Conservation (phyloP, 2,888 invertebrate genomes). For the Rhorus exstirpatorius region DNA sequence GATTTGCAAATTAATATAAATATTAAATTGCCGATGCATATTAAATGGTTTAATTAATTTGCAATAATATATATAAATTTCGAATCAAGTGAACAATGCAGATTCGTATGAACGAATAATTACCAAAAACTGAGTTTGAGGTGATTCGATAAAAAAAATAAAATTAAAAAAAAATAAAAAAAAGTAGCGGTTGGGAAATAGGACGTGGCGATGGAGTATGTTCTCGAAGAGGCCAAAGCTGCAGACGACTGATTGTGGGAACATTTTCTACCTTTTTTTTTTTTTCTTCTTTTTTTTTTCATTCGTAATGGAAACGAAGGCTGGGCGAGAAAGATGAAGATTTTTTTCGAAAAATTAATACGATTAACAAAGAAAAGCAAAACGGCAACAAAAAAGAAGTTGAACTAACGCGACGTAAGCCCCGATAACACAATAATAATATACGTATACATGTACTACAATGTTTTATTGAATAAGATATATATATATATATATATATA, state of each 20-base stretch:
- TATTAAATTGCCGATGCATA: too few relatives aligned
- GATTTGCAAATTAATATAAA: too few relatives aligned
- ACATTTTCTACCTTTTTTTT: slow-evolving; percentile 38
- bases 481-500: too few relatives aligned
- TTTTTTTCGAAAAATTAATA: slow-evolving; percentile 30
- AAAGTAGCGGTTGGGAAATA: background rate
- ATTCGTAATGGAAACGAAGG: slow-evolving; percentile 27
- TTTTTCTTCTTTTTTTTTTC: slow-evolving; percentile 27
- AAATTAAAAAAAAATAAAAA: slow-evolving; percentile 22
- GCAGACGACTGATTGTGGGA: slow-evolving; percentile 48
- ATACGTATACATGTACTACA: slow-evolving; percentile 47
- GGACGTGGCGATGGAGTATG: slow-evolving; percentile 48
- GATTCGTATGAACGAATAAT: slow-evolving; percentile 48
- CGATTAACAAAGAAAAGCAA: slow-evolving; percentile 11
- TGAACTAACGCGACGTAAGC: slow-evolving; percentile 49
- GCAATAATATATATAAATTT: slow-evolving; percentile 50
- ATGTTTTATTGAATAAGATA: slow-evolving; percentile 49
- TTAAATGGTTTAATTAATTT: too few relatives aligned
- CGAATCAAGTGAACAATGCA: slow-evolving; percentile 49
- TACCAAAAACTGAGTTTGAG: too few relatives aligned
- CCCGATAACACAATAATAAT: slow-evolving; percentile 54
- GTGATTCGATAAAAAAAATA: slow-evolving; percentile 4
- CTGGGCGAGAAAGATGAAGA: slow-evolving; percentile 36
- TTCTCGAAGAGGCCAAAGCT: slow-evolving; percentile 45
- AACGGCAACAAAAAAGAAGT: slow-evolving; percentile 37